Evolutionary conservation across 2,797 vertebrate species (phyloP).

Genomic region (Peromyscus nudipes): DNA sequence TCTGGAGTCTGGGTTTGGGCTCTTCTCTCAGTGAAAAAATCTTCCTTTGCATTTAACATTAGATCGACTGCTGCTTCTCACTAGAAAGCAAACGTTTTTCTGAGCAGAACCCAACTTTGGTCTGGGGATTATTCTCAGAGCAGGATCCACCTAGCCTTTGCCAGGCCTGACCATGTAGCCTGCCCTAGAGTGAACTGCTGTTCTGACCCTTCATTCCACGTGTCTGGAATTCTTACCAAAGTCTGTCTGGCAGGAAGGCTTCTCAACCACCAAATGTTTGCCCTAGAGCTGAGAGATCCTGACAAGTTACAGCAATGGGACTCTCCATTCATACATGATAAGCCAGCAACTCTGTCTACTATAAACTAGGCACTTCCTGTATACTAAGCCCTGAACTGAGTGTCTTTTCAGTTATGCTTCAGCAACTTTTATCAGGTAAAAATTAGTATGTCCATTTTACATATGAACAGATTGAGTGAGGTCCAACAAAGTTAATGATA

Average conservation of each 20-base stretch:
- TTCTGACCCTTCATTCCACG: background rate
- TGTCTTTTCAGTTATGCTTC: conserved; percentile 2
- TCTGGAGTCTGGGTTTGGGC: background rate
- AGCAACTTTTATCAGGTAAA: background rate
- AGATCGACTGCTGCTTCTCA: background rate
- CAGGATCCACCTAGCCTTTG: background rate
- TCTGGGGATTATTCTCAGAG: background rate
- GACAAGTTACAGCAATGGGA: background rate
- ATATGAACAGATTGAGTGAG: background rate
- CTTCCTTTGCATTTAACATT: background rate
- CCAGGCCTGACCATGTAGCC: background rate
- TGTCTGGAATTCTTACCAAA: background rate
- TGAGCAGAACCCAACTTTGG: background rate
- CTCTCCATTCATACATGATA: background rate
- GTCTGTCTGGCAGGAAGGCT: background rate
- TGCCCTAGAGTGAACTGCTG: background rate
- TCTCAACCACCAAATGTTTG: background rate
- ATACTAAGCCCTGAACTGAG: background rate
- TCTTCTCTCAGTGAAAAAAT: background rate
- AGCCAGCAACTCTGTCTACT: background rate
- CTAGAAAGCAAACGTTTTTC: background rate
- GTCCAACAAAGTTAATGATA: background rate
- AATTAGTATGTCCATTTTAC: conserved; percentile 7
- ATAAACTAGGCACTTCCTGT: background rate
- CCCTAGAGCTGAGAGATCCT: background rate